Evolutionary conservation across 2,888 invertebrate species (phyloP).

Genomic region (Eupithecia exiguata): DNA sequence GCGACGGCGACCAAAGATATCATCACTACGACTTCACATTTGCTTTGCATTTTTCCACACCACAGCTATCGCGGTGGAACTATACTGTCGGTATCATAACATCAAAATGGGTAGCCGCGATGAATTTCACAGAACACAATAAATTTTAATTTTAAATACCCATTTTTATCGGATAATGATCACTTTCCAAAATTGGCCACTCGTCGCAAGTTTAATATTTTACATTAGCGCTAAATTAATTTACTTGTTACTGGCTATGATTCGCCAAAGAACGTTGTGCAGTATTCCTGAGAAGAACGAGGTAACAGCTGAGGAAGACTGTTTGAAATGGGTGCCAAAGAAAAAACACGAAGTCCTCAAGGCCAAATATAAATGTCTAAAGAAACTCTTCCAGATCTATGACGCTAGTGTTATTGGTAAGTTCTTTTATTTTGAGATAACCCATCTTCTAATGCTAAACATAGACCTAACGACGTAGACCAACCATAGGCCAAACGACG

Average conservation of each 20-base stretch:
- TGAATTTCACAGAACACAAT: neutral
- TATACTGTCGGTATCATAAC: neutral
- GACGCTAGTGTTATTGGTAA: constrained; percentile 71
- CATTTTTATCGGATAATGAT: constrained; percentile 59
- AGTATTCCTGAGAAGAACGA: constrained; percentile 70
- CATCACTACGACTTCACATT: neutral
- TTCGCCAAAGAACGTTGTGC: constrained; percentile 47
- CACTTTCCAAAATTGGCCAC: constrained; percentile 67
- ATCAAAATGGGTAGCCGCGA: constrained; percentile 7
- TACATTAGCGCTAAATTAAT: constrained; percentile 65
- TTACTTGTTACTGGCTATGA: constrained; percentile 24
- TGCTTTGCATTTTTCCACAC: neutral
- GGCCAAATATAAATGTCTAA: constrained; percentile 77
- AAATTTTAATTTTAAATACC: constrained; percentile 13
- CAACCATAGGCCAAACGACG: neutral
- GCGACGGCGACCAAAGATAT: neutral
- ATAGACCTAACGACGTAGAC: neutral
- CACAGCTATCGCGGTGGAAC: neutral
- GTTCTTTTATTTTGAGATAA: neutral
- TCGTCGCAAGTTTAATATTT: constrained; percentile 62
- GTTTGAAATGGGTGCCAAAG: constrained; percentile 74
- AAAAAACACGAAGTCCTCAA: constrained; percentile 77
- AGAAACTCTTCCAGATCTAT: constrained; percentile 76
- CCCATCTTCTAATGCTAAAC: neutral
- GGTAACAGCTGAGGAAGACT: constrained; percentile 51